Conservation (phyloP, 2,797 vertebrate genomes). For the Bradypodion ventrale region DNA sequence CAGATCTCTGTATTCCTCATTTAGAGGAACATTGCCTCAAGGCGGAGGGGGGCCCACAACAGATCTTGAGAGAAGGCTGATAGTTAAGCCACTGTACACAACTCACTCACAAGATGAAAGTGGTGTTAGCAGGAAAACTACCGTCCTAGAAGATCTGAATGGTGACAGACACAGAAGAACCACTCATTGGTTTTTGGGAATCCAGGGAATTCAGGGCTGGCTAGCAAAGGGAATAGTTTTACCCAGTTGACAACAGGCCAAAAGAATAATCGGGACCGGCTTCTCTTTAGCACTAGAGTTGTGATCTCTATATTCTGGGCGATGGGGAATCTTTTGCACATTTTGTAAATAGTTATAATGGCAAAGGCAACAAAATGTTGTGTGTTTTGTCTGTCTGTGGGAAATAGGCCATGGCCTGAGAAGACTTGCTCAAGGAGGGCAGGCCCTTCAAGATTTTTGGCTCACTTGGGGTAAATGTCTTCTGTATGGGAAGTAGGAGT, state of each 20-base stretch:
- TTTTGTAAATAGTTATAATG: slow-evolving; percentile 20
- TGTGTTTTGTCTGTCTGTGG: neutral
- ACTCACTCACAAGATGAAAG: neutral
- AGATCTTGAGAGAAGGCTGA: neutral
- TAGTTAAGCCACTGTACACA: neutral
- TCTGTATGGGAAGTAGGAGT: slow-evolving; percentile 13
- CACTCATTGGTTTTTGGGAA: neutral
- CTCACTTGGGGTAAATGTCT: slow-evolving; percentile 6
- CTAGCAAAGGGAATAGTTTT: neutral
- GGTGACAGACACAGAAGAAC: neutral
- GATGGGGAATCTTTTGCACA: slow-evolving; percentile 14
- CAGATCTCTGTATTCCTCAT: neutral
- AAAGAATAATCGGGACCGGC: neutral
- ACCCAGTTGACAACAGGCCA: neutral
- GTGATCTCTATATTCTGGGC: neutral
- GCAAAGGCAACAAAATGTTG: neutral
- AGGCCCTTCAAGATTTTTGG: slow-evolving; percentile 21
- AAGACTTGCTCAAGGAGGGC: slow-evolving; percentile 6
- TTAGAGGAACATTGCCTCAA: neutral
- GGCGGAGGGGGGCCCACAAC: no score
- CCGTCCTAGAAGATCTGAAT: neutral
- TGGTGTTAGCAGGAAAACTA: neutral
- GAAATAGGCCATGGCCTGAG: neutral
- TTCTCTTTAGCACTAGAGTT: neutral
- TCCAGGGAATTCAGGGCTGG: neutral